Conservation (phyloP, 2,797 vertebrate species). For the Chaenodraco wilsoni region DNA sequence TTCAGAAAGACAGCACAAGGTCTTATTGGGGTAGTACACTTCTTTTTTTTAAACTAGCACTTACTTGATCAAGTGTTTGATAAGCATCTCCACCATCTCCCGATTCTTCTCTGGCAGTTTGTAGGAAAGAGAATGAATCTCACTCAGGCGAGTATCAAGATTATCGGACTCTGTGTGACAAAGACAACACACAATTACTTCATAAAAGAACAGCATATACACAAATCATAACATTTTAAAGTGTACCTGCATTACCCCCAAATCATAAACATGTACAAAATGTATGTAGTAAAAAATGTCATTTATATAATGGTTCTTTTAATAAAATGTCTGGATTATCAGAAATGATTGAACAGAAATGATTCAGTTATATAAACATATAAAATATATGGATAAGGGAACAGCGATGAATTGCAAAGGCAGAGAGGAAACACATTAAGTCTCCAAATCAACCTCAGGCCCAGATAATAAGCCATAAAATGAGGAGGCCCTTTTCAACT, state of each 20-base stretch:
- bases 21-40: not conserved
- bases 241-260: not conserved
- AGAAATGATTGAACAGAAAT: not conserved
- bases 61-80: slow-evolving; percentile 94
- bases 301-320: not conserved
- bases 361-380: not conserved
- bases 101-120: slow-evolving; percentile 95
- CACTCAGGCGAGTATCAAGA: slow-evolving; percentile 91
- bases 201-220: not conserved
- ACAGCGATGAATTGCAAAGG: not conserved
- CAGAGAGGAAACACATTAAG: slow-evolving; percentile 12
- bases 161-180: slow-evolving; percentile 91
- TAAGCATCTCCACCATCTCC: slow-evolving; percentile 94
- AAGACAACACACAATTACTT: slow-evolving; percentile 31
- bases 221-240: too few species aligned
- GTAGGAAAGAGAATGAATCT: slow-evolving; percentile 93
- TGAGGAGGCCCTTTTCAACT: slow-evolving; percentile 3
- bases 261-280: not conserved
- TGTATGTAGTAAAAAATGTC: not conserved
- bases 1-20: not conserved
- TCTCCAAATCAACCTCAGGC: slow-evolving; percentile 16
- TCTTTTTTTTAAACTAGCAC: slow-evolving; percentile 35
- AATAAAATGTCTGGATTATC: not conserved
- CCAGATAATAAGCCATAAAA: not conserved
- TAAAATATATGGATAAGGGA: not conserved